A percentile compares a stretch with the other conserved stretches of the same genome.
Conservation (phyloP, 2,888 invertebrate genomes). For the Augiades crinisus region DNA sequence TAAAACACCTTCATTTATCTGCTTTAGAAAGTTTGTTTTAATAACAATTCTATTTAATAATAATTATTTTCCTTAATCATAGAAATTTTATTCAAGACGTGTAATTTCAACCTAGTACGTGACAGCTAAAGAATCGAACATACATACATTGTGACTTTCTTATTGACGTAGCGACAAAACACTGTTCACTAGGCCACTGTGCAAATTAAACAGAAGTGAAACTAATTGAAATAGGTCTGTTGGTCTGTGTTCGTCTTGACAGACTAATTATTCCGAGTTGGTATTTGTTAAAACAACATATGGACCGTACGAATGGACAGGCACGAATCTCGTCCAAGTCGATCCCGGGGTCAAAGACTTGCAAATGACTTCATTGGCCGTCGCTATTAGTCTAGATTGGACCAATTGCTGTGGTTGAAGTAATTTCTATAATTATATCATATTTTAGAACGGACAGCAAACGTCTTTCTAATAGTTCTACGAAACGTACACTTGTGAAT, state of each 20-base stretch:
- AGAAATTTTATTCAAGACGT: no score
- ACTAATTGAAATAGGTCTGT: conserved; percentile 26
- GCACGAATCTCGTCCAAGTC: conserved; percentile 35
- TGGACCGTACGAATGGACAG: conserved; percentile 35
- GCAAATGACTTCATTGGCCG: conserved; percentile 55
- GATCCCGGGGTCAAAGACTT: conserved; percentile 48
- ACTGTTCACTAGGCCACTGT: conserved; percentile 19
- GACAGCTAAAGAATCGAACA: no score
- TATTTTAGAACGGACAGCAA: conserved; percentile 13
- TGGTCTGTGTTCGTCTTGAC: conserved; percentile 21
- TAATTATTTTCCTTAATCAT: no score
- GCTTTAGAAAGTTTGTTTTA: no score
- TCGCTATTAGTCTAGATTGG: conserved; percentile 38
- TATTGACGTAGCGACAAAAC: conserved; percentile 6
- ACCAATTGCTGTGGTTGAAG: conserved; percentile 37
- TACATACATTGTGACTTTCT: no score
- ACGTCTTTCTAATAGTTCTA: conserved; percentile 18
- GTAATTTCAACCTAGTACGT: neutral
- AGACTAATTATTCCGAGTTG: conserved; percentile 18
- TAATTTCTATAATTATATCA: conserved; percentile 35
- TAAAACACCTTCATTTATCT: no score
- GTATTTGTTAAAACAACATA: conserved; percentile 28
- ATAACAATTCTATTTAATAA: no score
- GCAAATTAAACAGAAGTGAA: conserved; percentile 24
- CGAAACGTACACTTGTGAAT: neutral